A percentile compares a stretch with the other conserved stretches of the same genome.
phyloP scores from a whole-genome alignment of 2,797 vertebrate genomes.

The Scyliorhinus canicula region DNA sequence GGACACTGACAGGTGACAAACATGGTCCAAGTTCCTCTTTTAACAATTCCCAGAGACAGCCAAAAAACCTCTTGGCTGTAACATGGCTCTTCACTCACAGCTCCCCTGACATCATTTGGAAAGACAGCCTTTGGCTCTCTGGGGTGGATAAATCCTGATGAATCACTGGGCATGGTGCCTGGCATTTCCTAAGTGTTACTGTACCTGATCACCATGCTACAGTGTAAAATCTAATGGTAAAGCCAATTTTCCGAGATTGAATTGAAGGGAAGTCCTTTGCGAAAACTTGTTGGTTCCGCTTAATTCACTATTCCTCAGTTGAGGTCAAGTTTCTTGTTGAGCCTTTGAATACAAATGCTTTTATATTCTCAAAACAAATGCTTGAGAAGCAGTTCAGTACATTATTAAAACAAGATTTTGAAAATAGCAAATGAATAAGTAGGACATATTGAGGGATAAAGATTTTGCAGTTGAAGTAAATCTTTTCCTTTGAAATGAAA shows the following conservation, averaged over 20 bases:
- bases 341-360: background rate
- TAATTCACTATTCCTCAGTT: background rate
- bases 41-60: background rate
- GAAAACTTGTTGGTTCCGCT: background rate
- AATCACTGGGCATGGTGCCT: background rate
- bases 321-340: background rate
- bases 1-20: background rate
- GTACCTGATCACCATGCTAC: background rate
- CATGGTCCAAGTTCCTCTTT: background rate
- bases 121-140: background rate
- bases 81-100: background rate
- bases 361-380: background rate
- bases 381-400: background rate
- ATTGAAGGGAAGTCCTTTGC: background rate
- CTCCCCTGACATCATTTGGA: background rate
- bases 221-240: background rate
- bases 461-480: background rate
- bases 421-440: background rate
- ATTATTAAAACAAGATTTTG: background rate
- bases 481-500: too few relatives aligned
- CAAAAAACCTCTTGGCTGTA: background rate
- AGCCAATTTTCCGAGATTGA: background rate
- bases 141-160: background rate
- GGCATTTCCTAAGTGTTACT: background rate
- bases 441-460: background rate